Percentiles rank a stretch among this genome's conserved stretches.
Conservation (phyloP, 2,888 invertebrate species). For the Scaptomyza caliginosa region DNA sequence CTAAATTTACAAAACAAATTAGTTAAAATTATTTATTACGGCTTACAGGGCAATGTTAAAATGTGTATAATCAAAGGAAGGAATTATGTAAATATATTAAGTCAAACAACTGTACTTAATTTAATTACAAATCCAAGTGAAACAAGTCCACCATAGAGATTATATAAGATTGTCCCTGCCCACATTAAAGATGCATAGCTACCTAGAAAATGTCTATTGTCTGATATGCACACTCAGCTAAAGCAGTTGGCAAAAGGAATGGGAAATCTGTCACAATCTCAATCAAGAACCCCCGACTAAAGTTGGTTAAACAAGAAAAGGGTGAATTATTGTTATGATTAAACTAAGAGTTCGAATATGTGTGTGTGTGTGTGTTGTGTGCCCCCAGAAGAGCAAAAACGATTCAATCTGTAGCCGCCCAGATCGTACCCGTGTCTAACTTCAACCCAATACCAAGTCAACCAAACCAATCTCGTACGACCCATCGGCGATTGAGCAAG, state of each 20-base stretch:
- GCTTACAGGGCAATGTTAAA: too few relatives aligned
- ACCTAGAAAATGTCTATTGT: not conserved
- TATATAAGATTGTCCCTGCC: not conserved
- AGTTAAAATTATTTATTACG: too few relatives aligned
- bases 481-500: slow-evolving; percentile 37
- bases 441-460: slow-evolving; percentile 34
- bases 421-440: slow-evolving; percentile 27
- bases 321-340: slow-evolving; percentile 80
- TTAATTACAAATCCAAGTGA: not conserved
- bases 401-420: slow-evolving; percentile 45
- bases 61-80: not conserved
- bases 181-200: slow-evolving; percentile 1
- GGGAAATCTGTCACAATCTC: slow-evolving; percentile 1
- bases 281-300: slow-evolving; percentile 31
- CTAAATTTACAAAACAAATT: too few relatives aligned
- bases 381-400: slow-evolving; percentile 28
- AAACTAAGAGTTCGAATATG: slow-evolving; percentile 42
- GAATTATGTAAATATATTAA: not conserved
- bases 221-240: slow-evolving; percentile 20
- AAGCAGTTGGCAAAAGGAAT: not conserved
- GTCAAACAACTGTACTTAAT: not conserved
- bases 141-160: not conserved
- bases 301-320: slow-evolving; percentile 58
- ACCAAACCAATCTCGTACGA: slow-evolving; percentile 50
- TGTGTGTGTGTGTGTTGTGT: slow-evolving; percentile 6